These are phyloP conservation scores for Conchocele bisecta DNA, from an alignment of 2,888 invertebrate genomes.

Conservation along the genomic window DNA sequence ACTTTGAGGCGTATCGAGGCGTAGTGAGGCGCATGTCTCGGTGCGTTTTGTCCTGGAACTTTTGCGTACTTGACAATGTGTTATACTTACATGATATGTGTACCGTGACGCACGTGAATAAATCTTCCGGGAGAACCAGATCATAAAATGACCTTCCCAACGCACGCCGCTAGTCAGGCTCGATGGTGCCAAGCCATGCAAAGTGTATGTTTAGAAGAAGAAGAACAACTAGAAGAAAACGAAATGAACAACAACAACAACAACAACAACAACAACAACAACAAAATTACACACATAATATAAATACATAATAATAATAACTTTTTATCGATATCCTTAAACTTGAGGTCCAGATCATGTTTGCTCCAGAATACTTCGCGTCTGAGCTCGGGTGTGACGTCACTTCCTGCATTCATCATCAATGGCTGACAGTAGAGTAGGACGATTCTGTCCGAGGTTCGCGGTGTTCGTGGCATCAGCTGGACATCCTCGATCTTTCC, in stretches of 20 bases:
- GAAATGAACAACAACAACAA: too few species aligned
- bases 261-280: too few species aligned
- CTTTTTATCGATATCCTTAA: slow-evolving; percentile 72
- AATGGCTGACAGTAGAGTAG: slow-evolving; percentile 74
- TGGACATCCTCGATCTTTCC: slow-evolving; percentile 64
- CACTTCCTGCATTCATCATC: slow-evolving; percentile 61
- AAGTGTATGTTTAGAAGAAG: too few species aligned
- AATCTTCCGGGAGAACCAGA: slow-evolving; percentile 74
- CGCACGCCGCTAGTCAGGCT: too few species aligned
- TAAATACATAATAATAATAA: slow-evolving; percentile 34
- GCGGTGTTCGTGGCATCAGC: slow-evolving; percentile 40
- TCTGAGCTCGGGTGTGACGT: slow-evolving; percentile 56
- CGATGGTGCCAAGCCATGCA: too few species aligned
- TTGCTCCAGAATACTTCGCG: slow-evolving; percentile 76
- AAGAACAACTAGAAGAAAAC: too few species aligned
- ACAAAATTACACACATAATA: too few species aligned
- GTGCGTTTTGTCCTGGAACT: too few species aligned
- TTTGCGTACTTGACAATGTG: background rate
- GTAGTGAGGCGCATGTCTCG: too few species aligned
- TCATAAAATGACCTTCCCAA: slow-evolving; percentile 68
- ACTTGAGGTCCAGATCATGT: slow-evolving; percentile 74
- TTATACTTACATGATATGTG: slow-evolving; percentile 67
- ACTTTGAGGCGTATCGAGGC: too few species aligned
- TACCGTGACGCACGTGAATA: slow-evolving; percentile 63
- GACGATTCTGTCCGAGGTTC: slow-evolving; percentile 60